Evolutionary conservation across 64 coral and sea anemone species (phyloP).

Genomic region (Montipora sp.): DNA sequence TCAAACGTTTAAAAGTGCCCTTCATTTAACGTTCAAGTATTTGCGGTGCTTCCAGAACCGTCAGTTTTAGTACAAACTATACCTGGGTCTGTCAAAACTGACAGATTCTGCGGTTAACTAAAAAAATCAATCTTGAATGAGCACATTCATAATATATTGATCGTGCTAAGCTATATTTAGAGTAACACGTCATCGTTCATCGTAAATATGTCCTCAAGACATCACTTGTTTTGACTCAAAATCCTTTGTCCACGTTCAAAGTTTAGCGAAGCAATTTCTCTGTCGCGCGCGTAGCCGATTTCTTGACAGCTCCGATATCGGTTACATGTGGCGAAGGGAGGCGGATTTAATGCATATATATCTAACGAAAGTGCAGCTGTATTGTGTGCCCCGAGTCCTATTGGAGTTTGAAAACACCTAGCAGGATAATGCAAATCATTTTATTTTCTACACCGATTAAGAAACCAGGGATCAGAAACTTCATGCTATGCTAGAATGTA

Average conservation of each 20-base stretch:
- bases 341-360: neutral
- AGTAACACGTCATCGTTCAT: neutral
- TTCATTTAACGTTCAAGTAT: neutral
- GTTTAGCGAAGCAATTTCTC: neutral
- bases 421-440: constrained; percentile 30
- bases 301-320: neutral
- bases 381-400: neutral
- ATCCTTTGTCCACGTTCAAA: neutral
- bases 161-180: too few relatives aligned
- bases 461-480: neutral
- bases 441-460: constrained; percentile 41
- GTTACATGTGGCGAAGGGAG: neutral
- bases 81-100: neutral
- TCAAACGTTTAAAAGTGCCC: neutral
- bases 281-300: neutral
- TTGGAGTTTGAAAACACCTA: neutral
- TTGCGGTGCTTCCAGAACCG: neutral
- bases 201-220: constrained; percentile 18
- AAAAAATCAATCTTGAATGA: neutral
- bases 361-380: neutral
- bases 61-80: too few relatives aligned
- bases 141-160: neutral
- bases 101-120: neutral
- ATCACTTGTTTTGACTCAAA: constrained; percentile 35
- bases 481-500: neutral